phyloP scores from a whole-genome alignment of 1,140 invertebrate species.

The Lerema accius region DNA sequence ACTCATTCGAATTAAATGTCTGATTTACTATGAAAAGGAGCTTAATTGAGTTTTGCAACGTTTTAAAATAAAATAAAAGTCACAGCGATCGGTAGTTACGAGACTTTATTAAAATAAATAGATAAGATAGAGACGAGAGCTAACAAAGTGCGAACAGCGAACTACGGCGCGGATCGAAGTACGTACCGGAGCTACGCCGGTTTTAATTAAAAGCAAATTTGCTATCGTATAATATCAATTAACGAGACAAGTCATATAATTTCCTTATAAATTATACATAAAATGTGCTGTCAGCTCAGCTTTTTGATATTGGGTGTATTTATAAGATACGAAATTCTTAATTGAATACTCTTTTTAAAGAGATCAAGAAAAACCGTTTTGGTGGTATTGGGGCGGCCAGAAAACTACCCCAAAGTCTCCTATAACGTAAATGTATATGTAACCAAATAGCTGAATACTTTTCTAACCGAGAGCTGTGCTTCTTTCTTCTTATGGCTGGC shows the following conservation, averaged over 20 bases:
- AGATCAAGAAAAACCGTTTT: no score
- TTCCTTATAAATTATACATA: constrained; percentile 34
- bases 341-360: no score
- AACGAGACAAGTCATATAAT: not conserved
- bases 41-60: not conserved
- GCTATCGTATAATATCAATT: not conserved
- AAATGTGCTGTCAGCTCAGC: constrained; percentile 46
- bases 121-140: constrained; percentile 6
- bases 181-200: constrained; percentile 3
- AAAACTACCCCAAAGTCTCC: no score
- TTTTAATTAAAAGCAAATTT: constrained; percentile 49
- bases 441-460: no score
- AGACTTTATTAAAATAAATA: constrained; percentile 4
- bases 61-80: not conserved
- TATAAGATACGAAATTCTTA: no score
- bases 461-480: no score
- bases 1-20: not conserved
- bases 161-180: not conserved
- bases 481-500: no score
- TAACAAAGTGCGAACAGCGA: constrained; percentile 6
- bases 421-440: no score
- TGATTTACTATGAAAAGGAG: not conserved
- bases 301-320: no score
- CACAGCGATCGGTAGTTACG: not conserved
- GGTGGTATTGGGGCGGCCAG: no score